These are phyloP conservation scores for Pyrgus malvae DNA, from an alignment of 2,888 invertebrate genomes.

Conservation along the genomic window DNA sequence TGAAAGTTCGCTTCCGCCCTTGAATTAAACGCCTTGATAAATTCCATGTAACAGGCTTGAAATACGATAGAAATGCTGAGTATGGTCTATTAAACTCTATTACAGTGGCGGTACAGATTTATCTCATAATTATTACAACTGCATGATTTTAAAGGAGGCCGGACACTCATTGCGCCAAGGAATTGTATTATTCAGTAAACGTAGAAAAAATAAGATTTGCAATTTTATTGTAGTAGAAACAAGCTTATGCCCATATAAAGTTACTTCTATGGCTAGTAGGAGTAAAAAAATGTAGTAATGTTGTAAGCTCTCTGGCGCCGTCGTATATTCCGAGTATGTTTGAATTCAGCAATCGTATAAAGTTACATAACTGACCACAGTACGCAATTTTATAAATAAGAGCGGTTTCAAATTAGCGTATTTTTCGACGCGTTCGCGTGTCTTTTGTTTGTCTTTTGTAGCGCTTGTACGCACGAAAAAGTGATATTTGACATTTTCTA, in stretches of 20 bases:
- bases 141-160: neutral
- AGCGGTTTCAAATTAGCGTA: no score
- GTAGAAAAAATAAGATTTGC: neutral
- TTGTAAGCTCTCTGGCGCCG: neutral
- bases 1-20: conserved; percentile 7
- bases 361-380: no score
- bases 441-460: no score
- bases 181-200: conserved; percentile 1
- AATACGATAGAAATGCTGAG: conserved; percentile 37
- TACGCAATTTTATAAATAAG: no score
- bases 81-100: no score
- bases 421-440: no score
- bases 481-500: no score
- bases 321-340: no score
- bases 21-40: conserved; percentile 36
- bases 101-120: conserved; percentile 41
- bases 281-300: neutral
- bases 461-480: no score
- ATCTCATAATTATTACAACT: conserved; percentile 44
- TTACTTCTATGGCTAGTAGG: neutral
- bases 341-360: no score
- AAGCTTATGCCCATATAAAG: neutral
- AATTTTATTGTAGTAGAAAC: neutral
- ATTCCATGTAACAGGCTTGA: conserved; percentile 39
- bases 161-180: conserved; percentile 9